These are phyloP conservation scores for Falco columbarius DNA, from an alignment of 2,797 vertebrate species.

Conservation along the genomic window DNA sequence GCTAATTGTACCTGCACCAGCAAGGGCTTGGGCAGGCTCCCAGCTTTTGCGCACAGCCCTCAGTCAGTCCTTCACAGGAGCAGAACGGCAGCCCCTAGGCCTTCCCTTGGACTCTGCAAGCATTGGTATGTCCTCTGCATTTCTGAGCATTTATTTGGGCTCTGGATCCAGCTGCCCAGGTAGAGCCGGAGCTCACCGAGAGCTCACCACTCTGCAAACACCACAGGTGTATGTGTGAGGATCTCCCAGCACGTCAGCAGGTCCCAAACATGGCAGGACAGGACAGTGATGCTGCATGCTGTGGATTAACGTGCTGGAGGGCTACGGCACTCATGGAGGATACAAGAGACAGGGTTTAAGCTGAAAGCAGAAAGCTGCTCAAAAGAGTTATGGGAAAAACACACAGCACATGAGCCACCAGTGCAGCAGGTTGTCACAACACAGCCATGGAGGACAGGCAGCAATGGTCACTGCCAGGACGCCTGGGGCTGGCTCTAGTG, in stretches of 20 bases:
- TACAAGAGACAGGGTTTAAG: neutral
- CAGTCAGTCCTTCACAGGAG: neutral
- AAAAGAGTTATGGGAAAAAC: neutral
- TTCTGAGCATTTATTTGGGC: neutral
- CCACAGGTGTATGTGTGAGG: neutral
- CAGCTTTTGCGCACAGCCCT: neutral
- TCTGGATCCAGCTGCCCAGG: neutral
- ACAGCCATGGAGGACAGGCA: neutral
- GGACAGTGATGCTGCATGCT: neutral
- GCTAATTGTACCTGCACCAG: neutral
- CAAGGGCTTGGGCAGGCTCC: neutral
- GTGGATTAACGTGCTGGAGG: neutral
- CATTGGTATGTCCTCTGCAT: neutral
- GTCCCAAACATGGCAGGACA: neutral
- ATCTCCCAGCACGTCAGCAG: neutral
- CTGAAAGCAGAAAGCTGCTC: neutral
- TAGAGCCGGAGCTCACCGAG: neutral
- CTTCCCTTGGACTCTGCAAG: neutral
- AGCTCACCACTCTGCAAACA: neutral
- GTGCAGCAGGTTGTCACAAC: neutral
- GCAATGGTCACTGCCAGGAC: neutral
- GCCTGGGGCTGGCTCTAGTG: neutral
- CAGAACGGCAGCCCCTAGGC: neutral
- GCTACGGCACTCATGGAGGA: accelerated
- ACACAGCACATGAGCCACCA: accelerated